phyloP scores from a whole-genome alignment of 2,888 invertebrate species.

The Apotomis capreana region DNA sequence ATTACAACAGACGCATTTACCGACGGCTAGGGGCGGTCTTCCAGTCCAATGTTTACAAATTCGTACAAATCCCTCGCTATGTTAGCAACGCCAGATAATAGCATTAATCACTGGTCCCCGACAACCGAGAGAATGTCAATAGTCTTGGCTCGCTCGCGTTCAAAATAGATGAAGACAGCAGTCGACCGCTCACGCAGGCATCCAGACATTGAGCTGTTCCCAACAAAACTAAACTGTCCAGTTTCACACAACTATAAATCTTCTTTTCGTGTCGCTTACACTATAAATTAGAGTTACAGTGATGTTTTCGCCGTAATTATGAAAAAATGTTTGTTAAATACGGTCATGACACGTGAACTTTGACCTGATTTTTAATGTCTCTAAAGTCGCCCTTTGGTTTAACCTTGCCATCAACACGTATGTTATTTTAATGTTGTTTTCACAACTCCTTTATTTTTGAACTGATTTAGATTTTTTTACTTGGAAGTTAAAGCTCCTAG shows the following conservation, averaged over 20 bases:
- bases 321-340: conserved; percentile 22
- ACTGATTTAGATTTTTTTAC: too few relatives aligned
- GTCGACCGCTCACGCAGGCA: conserved; percentile 31
- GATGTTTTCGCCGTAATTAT: conserved; percentile 20
- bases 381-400: not conserved
- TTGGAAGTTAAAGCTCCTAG: too few relatives aligned
- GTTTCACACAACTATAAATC: conserved; percentile 38
- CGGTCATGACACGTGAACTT: conserved; percentile 6
- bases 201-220: conserved; percentile 36
- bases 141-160: conserved; percentile 30
- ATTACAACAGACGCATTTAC: not conserved
- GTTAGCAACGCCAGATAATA: conserved; percentile 19
- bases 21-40: not conserved
- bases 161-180: conserved; percentile 35
- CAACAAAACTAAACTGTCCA: conserved; percentile 26
- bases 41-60: conserved; percentile 21
- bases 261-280: conserved; percentile 21
- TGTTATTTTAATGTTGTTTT: too few relatives aligned
- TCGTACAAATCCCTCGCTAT: conserved; percentile 10
- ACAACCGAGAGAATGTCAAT: conserved; percentile 33
- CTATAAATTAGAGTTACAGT: conserved; percentile 24
- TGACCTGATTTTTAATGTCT: conserved; percentile 10
- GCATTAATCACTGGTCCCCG: conserved; percentile 28
- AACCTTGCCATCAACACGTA: too few relatives aligned
- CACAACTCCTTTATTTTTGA: too few relatives aligned